Conservation (phyloP, 2,888 invertebrate genomes). For the Argyresthia albistria region DNA sequence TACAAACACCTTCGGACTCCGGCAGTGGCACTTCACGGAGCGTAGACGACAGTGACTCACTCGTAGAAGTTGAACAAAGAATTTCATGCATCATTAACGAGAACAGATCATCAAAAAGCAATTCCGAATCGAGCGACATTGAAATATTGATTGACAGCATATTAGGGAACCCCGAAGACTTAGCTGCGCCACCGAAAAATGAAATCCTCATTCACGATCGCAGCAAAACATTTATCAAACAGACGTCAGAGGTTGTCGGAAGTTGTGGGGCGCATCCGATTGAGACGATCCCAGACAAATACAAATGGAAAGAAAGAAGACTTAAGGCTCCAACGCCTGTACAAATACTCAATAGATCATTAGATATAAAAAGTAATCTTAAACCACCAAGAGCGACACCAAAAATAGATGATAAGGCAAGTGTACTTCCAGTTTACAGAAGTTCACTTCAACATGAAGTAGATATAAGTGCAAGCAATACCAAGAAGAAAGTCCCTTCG, state of each 20-base stretch:
- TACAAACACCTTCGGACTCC: conserved; percentile 54
- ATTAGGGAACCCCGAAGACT: conserved; percentile 34
- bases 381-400: conserved; percentile 29
- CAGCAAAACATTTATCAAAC: conserved; percentile 50
- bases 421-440: conserved; percentile 53
- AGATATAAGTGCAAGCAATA: conserved; percentile 29
- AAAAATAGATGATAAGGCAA: conserved; percentile 37
- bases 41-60: conserved; percentile 43
- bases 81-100: conserved; percentile 63
- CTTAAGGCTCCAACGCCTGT: conserved; percentile 45
- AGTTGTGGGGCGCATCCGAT: conserved; percentile 22
- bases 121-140: conserved; percentile 58
- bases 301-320: conserved; percentile 41
- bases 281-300: conserved; percentile 27
- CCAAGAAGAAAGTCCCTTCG: conserved; percentile 37
- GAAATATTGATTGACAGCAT: conserved; percentile 54
- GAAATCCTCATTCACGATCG: conserved; percentile 33
- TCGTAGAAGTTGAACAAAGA: conserved; percentile 59
- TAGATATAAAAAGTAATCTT: conserved; percentile 38
- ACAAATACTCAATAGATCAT: conserved; percentile 44
- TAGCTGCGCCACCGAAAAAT: conserved; percentile 31
- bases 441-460: conserved; percentile 35
- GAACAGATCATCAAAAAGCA: conserved; percentile 60
- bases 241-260: conserved; percentile 23
- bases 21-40: conserved; percentile 54